Evolutionary conservation across 2,113 vertebrate species (phyloP).

Genomic region (Fregetta grallaria): DNA sequence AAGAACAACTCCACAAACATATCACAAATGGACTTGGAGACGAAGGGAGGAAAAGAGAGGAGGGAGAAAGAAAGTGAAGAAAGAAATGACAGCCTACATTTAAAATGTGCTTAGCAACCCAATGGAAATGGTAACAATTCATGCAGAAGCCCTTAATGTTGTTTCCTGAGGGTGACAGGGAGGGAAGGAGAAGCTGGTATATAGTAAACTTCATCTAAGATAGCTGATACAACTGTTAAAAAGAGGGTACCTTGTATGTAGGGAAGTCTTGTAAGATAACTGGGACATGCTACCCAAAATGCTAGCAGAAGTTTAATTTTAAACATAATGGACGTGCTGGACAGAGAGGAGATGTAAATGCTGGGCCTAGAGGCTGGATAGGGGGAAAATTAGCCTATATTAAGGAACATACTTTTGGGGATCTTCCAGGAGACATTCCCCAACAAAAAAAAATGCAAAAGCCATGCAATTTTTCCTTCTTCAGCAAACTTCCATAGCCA

Average conservation of each 20-base stretch:
- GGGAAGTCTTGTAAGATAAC: background rate
- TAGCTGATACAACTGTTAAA: background rate
- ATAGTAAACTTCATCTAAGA: background rate
- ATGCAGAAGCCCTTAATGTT: background rate
- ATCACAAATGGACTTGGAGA: conserved; percentile 3
- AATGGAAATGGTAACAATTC: background rate
- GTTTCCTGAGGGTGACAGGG: background rate
- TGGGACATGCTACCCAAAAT: background rate
- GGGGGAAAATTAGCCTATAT: background rate
- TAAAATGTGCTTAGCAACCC: conserved; percentile 1
- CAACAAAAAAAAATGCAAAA: background rate
- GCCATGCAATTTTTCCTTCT: background rate
- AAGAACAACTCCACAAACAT: conserved; percentile 19
- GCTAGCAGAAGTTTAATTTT: background rate
- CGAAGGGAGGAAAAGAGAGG: background rate
- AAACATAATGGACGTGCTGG: background rate
- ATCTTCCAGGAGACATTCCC: background rate
- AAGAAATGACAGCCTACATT: background rate
- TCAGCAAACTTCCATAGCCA: background rate
- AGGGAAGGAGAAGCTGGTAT: background rate
- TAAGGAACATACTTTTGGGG: background rate
- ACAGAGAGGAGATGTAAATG: background rate
- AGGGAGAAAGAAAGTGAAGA: background rate
- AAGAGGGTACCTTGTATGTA: background rate
- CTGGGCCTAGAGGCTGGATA: background rate